phyloP scores from a whole-genome alignment of 2,113 vertebrate species.

The Aplodontia rufa region DNA sequence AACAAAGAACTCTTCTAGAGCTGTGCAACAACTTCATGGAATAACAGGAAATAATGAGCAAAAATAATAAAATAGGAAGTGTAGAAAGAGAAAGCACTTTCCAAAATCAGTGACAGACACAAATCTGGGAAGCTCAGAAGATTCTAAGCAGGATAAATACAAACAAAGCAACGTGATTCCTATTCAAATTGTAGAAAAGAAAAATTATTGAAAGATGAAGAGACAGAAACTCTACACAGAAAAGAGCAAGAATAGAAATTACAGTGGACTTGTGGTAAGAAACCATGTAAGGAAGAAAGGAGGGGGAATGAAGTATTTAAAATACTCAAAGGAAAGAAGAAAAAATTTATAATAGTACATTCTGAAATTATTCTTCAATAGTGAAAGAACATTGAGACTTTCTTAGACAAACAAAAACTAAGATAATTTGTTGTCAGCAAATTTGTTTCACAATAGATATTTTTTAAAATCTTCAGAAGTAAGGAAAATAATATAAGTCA shows the following conservation, averaged over 20 bases:
- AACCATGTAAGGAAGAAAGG: not conserved
- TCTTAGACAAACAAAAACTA: not conserved
- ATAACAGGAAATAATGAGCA: not conserved
- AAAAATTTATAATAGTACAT: not conserved
- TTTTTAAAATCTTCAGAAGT: not conserved
- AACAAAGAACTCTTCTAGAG: not conserved
- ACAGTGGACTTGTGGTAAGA: not conserved
- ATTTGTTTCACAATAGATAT: not conserved
- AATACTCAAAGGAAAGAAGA: not conserved
- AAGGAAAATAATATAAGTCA: not conserved
- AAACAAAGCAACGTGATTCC: not conserved
- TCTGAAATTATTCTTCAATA: not conserved
- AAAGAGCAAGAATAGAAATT: not conserved
- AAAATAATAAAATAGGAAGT: not conserved
- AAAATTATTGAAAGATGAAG: not conserved
- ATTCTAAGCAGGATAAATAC: not conserved
- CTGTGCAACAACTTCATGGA: not conserved
- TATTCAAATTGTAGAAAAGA: not conserved
- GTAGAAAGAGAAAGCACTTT: not conserved
- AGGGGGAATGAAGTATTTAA: not conserved
- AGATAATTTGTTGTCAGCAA: not conserved
- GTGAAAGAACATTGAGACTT: not conserved
- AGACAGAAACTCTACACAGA: too few species aligned
- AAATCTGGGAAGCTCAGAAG: not conserved
- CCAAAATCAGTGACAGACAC: not conserved